These are phyloP conservation scores for Drosophila willistoni DNA, from an alignment of 1,140 invertebrate genomes.

Conservation along the genomic window DNA sequence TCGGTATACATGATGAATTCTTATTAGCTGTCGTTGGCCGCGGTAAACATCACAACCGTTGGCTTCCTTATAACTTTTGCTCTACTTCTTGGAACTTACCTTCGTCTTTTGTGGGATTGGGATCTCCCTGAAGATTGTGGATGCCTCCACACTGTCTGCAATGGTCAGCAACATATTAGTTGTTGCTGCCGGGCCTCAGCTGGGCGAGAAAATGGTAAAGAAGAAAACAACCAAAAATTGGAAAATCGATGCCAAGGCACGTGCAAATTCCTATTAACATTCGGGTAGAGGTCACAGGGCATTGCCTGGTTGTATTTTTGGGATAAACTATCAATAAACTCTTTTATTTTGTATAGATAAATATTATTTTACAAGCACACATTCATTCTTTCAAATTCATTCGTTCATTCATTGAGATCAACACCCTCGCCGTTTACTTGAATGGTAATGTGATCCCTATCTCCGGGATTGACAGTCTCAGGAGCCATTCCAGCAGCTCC, in stretches of 20 bases:
- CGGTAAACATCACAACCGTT: slow-evolving; percentile 77
- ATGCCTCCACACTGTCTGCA: slow-evolving; percentile 64
- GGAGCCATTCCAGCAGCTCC: slow-evolving; percentile 3
- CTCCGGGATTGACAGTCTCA: slow-evolving; percentile 21
- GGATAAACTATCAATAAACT: no score
- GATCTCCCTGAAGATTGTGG: slow-evolving; percentile 62
- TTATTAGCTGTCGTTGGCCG: slow-evolving; percentile 71
- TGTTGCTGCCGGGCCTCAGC: slow-evolving; percentile 20
- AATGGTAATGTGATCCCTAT: slow-evolving; percentile 61
- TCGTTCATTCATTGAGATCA: slow-evolving; percentile 59
- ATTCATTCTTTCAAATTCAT: neutral
- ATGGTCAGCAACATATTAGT: slow-evolving; percentile 28
- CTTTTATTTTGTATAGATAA: no score
- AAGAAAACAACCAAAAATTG: neutral
- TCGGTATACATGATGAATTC: slow-evolving; percentile 64
- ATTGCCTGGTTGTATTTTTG: neutral
- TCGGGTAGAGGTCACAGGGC: slow-evolving; percentile 21
- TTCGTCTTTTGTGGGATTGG: slow-evolving; percentile 41
- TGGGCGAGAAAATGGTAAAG: neutral
- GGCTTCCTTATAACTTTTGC: slow-evolving; percentile 80
- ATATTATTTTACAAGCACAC: neutral
- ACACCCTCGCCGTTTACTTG: slow-evolving; percentile 76
- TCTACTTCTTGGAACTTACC: slow-evolving; percentile 59
- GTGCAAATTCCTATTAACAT: slow-evolving; percentile 75
- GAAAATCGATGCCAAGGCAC: slow-evolving; percentile 44